Evolutionary conservation across 2,113 vertebrate species (phyloP).

Genomic region (Setophaga coronata): DNA sequence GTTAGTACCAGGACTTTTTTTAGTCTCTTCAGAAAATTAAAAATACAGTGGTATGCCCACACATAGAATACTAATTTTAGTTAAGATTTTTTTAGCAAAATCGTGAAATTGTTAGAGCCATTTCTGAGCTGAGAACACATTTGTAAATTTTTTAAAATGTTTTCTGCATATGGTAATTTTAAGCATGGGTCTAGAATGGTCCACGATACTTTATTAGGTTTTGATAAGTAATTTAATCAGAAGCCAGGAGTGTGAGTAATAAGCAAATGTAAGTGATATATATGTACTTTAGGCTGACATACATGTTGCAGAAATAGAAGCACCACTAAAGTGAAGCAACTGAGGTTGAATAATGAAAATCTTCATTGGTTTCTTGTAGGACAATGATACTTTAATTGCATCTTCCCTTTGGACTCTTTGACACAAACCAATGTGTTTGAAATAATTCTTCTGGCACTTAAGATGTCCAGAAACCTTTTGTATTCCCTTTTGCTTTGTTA

Average conservation of each 20-base stretch:
- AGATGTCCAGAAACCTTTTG: neutral
- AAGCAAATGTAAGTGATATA: neutral
- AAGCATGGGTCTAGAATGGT: neutral
- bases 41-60: slow-evolving; percentile 6
- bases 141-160: neutral
- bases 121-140: slow-evolving; percentile 9
- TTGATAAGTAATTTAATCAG: slow-evolving; percentile 30
- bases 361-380: neutral
- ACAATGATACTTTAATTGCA: neutral
- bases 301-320: neutral
- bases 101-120: neutral
- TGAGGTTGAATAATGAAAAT: neutral
- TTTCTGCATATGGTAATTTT: neutral
- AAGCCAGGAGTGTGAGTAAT: slow-evolving; percentile 36
- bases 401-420: neutral
- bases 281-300: neutral
- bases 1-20: neutral
- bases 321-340: neutral
- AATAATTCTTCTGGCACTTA: neutral
- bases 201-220: slow-evolving; percentile 40
- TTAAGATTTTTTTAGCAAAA: neutral
- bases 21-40: slow-evolving; percentile 2
- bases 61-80: slow-evolving; percentile 13
- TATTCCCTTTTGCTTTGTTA: neutral
- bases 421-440: neutral